Conservation (phyloP, 30 jellyfish, hydroid and myxozoan species). For the Chironex yamaguchii region DNA sequence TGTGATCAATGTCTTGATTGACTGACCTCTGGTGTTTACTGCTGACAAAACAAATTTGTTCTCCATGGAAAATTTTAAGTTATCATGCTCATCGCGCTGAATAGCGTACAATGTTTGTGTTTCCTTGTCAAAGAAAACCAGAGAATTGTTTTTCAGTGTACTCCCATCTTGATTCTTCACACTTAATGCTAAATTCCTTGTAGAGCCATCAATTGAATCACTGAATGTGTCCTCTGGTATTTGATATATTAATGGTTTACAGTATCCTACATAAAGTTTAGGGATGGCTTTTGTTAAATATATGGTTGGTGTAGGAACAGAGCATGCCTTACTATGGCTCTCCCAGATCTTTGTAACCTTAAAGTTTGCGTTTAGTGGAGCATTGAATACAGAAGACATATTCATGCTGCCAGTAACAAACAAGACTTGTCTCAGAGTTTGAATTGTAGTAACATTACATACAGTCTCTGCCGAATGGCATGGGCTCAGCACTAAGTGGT, state of each 20-base stretch:
- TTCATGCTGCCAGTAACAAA: not conserved
- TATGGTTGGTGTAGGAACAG: conserved; percentile 56
- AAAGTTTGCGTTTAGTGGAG: conserved; percentile 16
- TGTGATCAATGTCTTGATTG: conserved; percentile 14
- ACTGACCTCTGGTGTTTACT: conserved; percentile 52
- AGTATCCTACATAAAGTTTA: no score
- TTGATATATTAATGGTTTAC: conserved; percentile 30
- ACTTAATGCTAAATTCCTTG: conserved; percentile 24
- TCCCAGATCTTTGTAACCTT: conserved; percentile 57
- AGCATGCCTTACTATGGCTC: conserved; percentile 42
- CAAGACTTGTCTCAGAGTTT: conserved; percentile 17
- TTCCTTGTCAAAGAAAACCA: conserved; percentile 32
- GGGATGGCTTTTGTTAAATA: conserved; percentile 27
- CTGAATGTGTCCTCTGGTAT: conserved; percentile 61
- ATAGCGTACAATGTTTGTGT: conserved; percentile 66
- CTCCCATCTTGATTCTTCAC: not conserved
- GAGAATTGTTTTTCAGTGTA: not conserved
- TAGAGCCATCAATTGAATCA: conserved; percentile 83
- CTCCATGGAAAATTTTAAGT: not conserved
- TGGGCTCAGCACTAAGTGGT: not conserved
- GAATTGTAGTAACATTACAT: conserved; percentile 15
- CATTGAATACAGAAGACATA: conserved; percentile 11
- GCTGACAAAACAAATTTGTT: not conserved
- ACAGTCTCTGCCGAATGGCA: conserved; percentile 7
- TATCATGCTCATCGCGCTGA: not conserved